Conservation (phyloP, 2,797 vertebrate genomes). For the Neosilurus mollespiculum region DNA sequence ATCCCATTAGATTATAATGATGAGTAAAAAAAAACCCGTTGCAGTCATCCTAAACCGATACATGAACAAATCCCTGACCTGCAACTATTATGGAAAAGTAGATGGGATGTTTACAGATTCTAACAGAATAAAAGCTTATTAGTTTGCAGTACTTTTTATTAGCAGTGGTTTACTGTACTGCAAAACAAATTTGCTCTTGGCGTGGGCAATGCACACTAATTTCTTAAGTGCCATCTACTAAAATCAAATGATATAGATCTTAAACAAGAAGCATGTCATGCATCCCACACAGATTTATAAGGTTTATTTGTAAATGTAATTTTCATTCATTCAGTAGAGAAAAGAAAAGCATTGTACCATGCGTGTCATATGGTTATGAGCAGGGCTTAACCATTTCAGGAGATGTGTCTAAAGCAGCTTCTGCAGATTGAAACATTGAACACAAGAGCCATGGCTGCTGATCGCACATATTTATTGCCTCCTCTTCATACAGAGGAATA, state of each 20-base stretch:
- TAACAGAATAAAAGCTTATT: conserved; percentile 37
- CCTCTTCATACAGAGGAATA: background rate
- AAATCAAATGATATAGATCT: background rate
- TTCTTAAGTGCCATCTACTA: background rate
- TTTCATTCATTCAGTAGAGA: background rate
- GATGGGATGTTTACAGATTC: conserved; percentile 36
- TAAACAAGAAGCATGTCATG: background rate
- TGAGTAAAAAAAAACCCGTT: background rate
- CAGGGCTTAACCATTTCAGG: background rate
- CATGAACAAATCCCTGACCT: conserved; percentile 20
- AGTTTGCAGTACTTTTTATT: background rate
- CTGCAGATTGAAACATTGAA: background rate
- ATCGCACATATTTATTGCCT: background rate
- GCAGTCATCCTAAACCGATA: conserved; percentile 26
- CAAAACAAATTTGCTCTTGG: background rate
- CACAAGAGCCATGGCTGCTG: background rate
- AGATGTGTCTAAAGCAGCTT: background rate
- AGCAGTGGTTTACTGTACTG: background rate
- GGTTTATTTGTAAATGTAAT: background rate
- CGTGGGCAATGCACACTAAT: background rate
- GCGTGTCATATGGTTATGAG: background rate
- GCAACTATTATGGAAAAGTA: conserved; percentile 15
- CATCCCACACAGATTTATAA: background rate
- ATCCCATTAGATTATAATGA: conserved; percentile 15
- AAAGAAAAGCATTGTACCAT: background rate